Percentiles rank a stretch among this genome's conserved stretches.
Evolutionary conservation across 2,888 invertebrate species (phyloP).

Genomic region (Punctoribates punctum): DNA sequence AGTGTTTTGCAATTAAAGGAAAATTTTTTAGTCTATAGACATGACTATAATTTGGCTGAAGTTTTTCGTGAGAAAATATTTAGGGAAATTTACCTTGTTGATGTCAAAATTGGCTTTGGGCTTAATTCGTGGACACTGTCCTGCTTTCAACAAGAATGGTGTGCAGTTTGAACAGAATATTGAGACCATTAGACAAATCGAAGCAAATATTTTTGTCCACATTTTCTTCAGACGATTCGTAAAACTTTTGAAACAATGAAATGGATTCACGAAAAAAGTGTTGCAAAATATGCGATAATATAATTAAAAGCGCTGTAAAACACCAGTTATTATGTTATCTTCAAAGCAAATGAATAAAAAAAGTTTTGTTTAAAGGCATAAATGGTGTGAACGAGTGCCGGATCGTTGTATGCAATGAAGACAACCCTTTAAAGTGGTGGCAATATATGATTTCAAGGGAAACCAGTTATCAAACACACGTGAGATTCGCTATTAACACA

Average conservation of each 20-base stretch:
- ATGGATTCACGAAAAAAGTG: too few relatives aligned
- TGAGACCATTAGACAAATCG: background rate
- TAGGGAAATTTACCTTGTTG: background rate
- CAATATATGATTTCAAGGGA: slow-evolving; percentile 33
- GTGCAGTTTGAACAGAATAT: background rate
- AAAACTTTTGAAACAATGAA: too few relatives aligned
- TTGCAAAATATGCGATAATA: too few relatives aligned
- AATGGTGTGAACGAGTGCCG: background rate
- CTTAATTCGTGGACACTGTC: slow-evolving; percentile 27
- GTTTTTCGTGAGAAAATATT: background rate
- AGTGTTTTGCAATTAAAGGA: too few relatives aligned
- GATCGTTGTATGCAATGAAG: background rate
- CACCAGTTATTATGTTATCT: too few relatives aligned
- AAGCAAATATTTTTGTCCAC: background rate
- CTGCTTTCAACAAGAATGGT: background rate
- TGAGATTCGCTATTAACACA: slow-evolving; percentile 3
- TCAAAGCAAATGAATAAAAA: background rate
- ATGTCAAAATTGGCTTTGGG: slow-evolving; percentile 14
- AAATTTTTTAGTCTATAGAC: too few relatives aligned
- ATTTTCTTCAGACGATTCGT: background rate
- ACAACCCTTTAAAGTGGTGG: slow-evolving; percentile 34
- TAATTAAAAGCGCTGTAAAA: too few relatives aligned
- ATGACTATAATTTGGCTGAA: too few relatives aligned
- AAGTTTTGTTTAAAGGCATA: background rate
- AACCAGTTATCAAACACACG: slow-evolving; percentile 29